Base-by-base conservation (phyloP, 35 echinoderm and acorn worm species). In the Patiria miniata region DNA sequence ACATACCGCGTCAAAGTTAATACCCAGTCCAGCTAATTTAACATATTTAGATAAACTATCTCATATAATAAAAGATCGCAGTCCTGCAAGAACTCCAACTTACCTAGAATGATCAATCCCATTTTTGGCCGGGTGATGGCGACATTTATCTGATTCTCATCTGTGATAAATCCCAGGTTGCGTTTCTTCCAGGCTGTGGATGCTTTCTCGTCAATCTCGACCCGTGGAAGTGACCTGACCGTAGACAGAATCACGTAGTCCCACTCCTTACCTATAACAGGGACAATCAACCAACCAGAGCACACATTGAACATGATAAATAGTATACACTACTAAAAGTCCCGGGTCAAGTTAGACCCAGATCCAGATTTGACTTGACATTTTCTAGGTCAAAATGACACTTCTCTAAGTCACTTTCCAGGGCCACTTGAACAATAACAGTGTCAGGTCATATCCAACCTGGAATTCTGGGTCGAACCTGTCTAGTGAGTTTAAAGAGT, bases 251-350 rank as follows among this genome's bases (percentile, higher is more conserved):
- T 82, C 18, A 96, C 90, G 51, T 96, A 96, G 52, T 96, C 90
- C 86, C 90, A 92, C 78, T 96, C 94, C 60, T 90, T 96, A 15
- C 94, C 94, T 96, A 50, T n/a, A n/a, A n/a, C n/a, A n/a, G n/a
- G n/a, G n/a, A n/a, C n/a, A n/a, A n/a, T n/a, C n/a, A n/a, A n/a
- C n/a, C n/a, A n/a, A n/a, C n/a, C n/a, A n/a, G n/a, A n/a, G n/a
- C n/a, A n/a, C n/a, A n/a, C n/a, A n/a, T n/a, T n/a, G n/a, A n/a
- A n/a, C n/a, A n/a, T n/a, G n/a, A n/a, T n/a, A n/a, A n/a, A n/a
- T n/a, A n/a, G n/a, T n/a, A n/a, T n/a, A n/a, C n/a, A n/a, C n/a
- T n/a, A n/a, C n/a, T n/a, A n/a, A n/a, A n/a, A n/a, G n/a, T n/a
- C n/a, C n/a, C n/a, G n/a, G n/a, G n/a, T n/a, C n/a, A n/a, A n/a